Percentiles rank a stretch among this genome's conserved stretches.
Conservation (phyloP, 2,888 invertebrate genomes). For the Vannuccia rotundouncinata region DNA sequence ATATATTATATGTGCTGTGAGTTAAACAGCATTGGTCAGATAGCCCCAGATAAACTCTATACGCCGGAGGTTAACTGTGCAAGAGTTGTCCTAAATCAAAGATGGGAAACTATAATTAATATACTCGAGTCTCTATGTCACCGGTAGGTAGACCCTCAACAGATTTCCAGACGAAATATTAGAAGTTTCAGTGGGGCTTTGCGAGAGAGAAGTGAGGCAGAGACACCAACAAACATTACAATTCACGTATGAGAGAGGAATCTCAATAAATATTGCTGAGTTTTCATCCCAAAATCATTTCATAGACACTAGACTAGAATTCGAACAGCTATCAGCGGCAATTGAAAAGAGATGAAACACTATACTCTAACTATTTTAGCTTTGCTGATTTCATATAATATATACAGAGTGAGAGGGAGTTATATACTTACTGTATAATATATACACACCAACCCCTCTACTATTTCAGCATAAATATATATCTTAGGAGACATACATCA, state of each 20-base stretch:
- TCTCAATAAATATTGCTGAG: background rate
- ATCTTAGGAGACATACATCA: background rate
- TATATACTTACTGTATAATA: background rate
- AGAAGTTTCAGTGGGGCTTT: background rate
- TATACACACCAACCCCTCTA: background rate
- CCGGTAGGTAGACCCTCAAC: background rate
- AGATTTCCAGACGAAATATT: background rate
- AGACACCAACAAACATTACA: background rate
- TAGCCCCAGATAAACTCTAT: background rate
- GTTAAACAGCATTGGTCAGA: background rate
- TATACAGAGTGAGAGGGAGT: background rate
- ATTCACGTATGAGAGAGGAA: background rate
- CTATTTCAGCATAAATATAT: background rate
- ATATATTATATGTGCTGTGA: background rate
- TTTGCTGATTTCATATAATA: background rate
- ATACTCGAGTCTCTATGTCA: background rate
- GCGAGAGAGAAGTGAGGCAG: background rate
- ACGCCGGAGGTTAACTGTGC: background rate
- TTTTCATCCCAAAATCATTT: background rate
- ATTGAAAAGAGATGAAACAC: background rate
- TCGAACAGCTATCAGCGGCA: background rate
- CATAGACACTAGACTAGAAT: background rate
- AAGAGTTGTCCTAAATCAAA: background rate
- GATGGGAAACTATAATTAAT: background rate
- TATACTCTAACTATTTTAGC: background rate